A percentile compares a stretch with the other conserved stretches of the same genome.
Evolutionary conservation across 2,888 invertebrate species (phyloP).

Genomic region (Marasmarcha lunaedactyla): DNA sequence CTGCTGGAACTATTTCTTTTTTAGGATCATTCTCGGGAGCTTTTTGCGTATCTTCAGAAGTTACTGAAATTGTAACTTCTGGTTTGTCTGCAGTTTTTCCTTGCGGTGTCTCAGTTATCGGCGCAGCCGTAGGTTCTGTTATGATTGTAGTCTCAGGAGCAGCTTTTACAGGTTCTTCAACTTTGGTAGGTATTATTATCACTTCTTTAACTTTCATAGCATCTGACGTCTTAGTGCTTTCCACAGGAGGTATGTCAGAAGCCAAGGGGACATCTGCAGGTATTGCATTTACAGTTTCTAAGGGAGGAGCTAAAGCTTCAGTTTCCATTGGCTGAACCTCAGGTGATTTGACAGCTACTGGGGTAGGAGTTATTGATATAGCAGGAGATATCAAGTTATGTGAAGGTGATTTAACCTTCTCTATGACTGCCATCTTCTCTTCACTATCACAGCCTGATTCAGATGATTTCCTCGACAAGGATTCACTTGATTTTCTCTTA

Average conservation of each 20-base stretch:
- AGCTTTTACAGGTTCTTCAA: slow-evolving; percentile 7
- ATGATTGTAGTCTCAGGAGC: slow-evolving; percentile 7
- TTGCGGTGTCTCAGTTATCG: neutral
- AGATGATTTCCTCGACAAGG: slow-evolving; percentile 40
- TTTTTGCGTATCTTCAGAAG: slow-evolving; percentile 8
- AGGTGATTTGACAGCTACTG: slow-evolving; percentile 34
- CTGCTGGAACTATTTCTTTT: slow-evolving; percentile 4
- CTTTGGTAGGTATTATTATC: neutral
- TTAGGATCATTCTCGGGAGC: slow-evolving; percentile 2
- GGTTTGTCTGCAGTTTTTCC: slow-evolving; percentile 15
- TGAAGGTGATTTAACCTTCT: slow-evolving; percentile 44
- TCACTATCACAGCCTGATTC: slow-evolving; percentile 38
- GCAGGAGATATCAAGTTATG: slow-evolving; percentile 22
- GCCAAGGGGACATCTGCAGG: slow-evolving; percentile 31
- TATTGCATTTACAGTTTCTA: slow-evolving; percentile 33
- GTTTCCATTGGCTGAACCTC: slow-evolving; percentile 35
- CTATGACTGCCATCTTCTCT: slow-evolving; percentile 39
- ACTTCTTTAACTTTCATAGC: neutral
- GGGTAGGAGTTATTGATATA: neutral
- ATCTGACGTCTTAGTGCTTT: slow-evolving; percentile 5
- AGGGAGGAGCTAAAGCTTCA: slow-evolving; percentile 41
- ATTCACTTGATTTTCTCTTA: slow-evolving; percentile 42
- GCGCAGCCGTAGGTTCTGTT: slow-evolving; percentile 6
- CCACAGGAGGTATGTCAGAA: slow-evolving; percentile 22
- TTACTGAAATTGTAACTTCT: slow-evolving; percentile 14